Percentiles rank a stretch among this genome's conserved stretches.
Conservation (phyloP, 2,113 vertebrate genomes). For the Paradoxurus hermaphroditus region DNA sequence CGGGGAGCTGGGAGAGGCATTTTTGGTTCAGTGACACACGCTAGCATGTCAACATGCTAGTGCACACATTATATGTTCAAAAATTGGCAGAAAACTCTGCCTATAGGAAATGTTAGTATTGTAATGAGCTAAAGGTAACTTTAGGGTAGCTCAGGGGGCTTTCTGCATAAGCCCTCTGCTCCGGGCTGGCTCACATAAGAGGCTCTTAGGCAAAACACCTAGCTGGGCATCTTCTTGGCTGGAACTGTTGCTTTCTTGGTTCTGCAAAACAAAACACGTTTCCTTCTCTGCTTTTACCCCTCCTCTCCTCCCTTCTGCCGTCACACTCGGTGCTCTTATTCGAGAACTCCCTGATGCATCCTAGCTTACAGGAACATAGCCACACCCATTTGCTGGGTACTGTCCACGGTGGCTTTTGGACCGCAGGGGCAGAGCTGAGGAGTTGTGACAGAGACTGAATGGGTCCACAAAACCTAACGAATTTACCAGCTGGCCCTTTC, state of each 20-base stretch:
- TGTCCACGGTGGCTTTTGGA: background rate
- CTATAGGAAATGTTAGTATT: background rate
- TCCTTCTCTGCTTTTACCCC: background rate
- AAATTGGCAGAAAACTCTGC: background rate
- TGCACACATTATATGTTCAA: background rate
- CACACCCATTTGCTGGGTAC: background rate
- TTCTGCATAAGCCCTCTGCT: background rate
- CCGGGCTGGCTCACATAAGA: background rate
- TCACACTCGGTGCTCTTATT: background rate
- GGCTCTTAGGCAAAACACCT: background rate
- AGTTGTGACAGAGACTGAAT: background rate
- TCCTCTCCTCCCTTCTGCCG: background rate
- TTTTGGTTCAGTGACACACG: background rate
- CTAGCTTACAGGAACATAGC: background rate
- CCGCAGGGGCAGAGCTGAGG: background rate
- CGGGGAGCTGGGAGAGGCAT: background rate
- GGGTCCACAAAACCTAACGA: background rate
- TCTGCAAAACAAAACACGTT: background rate
- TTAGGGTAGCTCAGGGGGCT: background rate
- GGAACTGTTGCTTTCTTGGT: background rate
- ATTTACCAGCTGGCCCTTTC: background rate
- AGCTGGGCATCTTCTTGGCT: background rate
- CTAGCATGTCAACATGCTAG: background rate
- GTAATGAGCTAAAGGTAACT: background rate
- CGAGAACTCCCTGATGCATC: background rate